These are phyloP conservation scores for Rhegmatorhina hoffmannsi DNA, from an alignment of 2,113 vertebrate species.

Conservation along the genomic window DNA sequence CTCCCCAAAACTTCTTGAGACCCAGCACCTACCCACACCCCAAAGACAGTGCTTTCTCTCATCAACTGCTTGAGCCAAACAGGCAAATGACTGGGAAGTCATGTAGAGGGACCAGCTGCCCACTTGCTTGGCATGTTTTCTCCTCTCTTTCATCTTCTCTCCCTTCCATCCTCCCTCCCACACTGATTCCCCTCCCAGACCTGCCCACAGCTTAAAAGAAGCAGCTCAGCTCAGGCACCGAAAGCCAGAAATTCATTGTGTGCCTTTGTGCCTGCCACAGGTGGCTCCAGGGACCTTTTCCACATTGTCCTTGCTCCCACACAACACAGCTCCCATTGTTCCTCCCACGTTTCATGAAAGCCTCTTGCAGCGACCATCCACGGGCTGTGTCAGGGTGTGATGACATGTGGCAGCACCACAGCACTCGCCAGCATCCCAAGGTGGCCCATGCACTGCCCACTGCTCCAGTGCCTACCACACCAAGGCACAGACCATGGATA, in stretches of 20 bases:
- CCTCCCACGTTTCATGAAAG: rapidly evolving
- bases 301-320: rapidly evolving
- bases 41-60: neutral
- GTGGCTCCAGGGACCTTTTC: neutral
- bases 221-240: rapidly evolving
- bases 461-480: neutral
- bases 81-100: neutral
- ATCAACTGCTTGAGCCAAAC: neutral
- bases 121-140: neutral
- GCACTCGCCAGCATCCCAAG: rapidly evolving
- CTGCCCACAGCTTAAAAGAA: neutral
- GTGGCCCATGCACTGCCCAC: neutral
- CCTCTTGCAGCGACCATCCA: rapidly evolving
- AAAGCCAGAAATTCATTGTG: rapidly evolving
- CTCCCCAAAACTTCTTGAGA: neutral
- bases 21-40: neutral
- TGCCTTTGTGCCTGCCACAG: neutral
- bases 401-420: rapidly evolving
- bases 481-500: rapidly evolving
- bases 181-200: neutral
- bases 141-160: neutral
- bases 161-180: neutral
- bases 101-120: neutral
- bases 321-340: neutral
- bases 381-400: rapidly evolving